These are phyloP conservation scores for Ceyx margarethae DNA, from an alignment of 2,113 vertebrate species.

Conservation along the genomic window DNA sequence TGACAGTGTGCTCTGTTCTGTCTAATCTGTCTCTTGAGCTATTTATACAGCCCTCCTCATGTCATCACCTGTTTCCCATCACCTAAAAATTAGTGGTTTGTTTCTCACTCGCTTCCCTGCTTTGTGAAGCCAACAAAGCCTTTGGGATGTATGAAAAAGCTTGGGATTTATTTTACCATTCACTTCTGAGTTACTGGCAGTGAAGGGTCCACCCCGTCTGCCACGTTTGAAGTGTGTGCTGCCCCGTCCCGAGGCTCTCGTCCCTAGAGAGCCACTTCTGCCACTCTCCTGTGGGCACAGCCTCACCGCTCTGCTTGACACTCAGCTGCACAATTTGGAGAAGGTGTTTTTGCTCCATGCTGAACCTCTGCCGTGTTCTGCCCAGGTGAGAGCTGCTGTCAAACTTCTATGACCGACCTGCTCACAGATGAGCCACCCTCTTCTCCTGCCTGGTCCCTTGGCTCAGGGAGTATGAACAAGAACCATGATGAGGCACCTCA, in stretches of 20 bases:
- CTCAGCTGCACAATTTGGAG: not conserved
- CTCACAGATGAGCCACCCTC: accelerated
- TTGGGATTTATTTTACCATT: not conserved
- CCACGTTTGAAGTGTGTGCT: accelerated
- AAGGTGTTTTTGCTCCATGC: not conserved
- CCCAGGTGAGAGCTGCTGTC: not conserved
- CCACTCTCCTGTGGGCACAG: not conserved
- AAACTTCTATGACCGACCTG: accelerated
- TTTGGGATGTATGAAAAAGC: accelerated
- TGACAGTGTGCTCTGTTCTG: not conserved
- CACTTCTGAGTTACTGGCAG: accelerated
- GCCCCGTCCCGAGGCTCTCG: not conserved
- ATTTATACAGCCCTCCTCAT: not conserved
- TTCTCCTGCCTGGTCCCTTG: not conserved
- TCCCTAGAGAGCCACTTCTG: accelerated
- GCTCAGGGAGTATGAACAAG: accelerated
- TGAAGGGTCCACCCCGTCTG: no score
- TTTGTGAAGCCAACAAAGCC: accelerated
- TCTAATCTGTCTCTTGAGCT: constrained; percentile 5
- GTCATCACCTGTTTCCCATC: not conserved
- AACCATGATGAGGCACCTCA: accelerated
- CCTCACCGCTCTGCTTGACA: not conserved
- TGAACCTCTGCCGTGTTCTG: not conserved
- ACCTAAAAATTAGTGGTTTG: not conserved
- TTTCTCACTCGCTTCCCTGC: not conserved